Base-by-base conservation (phyloP, 2,888 invertebrate species). In the Hoplodrina blanda region DNA sequence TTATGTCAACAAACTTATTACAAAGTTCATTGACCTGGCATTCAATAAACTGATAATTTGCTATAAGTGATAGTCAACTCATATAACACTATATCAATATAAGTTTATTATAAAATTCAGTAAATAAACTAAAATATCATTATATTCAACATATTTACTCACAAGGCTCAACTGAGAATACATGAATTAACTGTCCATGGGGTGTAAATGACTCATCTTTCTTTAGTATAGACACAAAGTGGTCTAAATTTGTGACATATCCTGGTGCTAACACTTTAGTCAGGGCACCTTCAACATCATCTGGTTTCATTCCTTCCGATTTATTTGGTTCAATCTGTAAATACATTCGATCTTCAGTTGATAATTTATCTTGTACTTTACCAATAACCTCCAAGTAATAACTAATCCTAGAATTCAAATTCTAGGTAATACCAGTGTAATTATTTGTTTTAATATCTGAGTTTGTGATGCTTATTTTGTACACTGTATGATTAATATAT, bases 131-230 rank as follows among this genome's bases (percentile, higher is more conserved):
- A 25, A n/a, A 37, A 19, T 25, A 37, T 15, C 7, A 33, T 33
- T 37, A 30, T 10, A 59, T 65, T 13, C 10, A 54, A 19, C 8
- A 25, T 15, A 41, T 30, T 25, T 75, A 91, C 94, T 92, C 87
- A 94, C 94, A 78, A 75, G 96, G 92, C 78, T 92, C 88, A 20
- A 95, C 83, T 73, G 96, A 91, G 83, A 97, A 97, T 53, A 97
- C 96, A 88, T 97, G 96, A 6, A 98, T 82, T 57, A 98, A 95
- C 80, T 97, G 96, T 13, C 98, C 98, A 86, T 96, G 97, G 0
- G 99, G 99, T 84, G 94, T 96, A 87, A 99, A 99, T 69, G 96
- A 95, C 61, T 97, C 97, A 78, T 98, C 98, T 83, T 98, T 97
- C 59, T 97, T 96, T 46, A 98, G 88, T 20, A 96, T 94, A 50